A percentile compares a stretch with the other conserved stretches of the same genome.
Evolutionary conservation across 2,888 invertebrate species (phyloP).

Genomic region (Stenodema calcarata): DNA sequence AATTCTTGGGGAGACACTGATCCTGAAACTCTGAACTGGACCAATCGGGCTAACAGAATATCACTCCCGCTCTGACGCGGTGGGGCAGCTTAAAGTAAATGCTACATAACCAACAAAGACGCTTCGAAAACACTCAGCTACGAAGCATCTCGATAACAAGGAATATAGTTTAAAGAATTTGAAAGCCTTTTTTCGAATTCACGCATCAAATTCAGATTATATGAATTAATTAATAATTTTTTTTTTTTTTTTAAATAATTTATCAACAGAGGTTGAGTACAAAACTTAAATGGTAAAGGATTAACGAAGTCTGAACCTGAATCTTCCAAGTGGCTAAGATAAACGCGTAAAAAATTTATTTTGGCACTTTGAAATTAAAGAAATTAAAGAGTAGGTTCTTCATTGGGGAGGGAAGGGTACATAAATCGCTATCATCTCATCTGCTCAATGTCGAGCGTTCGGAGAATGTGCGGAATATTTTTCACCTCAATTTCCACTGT

Average conservation of each 20-base stretch:
- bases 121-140: neutral
- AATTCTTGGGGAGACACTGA: neutral
- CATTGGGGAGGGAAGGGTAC: neutral
- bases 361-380: neutral
- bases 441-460: neutral
- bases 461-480: neutral
- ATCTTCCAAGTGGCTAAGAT: neutral
- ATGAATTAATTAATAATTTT: neutral
- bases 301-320: neutral
- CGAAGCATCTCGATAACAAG: neutral
- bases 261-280: neutral
- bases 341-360: neutral
- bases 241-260: neutral
- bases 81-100: neutral
- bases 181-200: neutral
- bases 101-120: neutral
- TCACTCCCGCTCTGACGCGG: neutral
- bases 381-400: neutral
- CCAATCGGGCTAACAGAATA: neutral
- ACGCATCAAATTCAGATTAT: neutral
- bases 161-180: neutral
- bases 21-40: neutral
- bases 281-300: neutral
- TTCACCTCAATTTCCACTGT: neutral
- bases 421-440: too few relatives aligned